A percentile compares a stretch with the other conserved stretches of the same genome.
Conservation (phyloP, 2,797 vertebrate species). For the Anguilla marmorata region DNA sequence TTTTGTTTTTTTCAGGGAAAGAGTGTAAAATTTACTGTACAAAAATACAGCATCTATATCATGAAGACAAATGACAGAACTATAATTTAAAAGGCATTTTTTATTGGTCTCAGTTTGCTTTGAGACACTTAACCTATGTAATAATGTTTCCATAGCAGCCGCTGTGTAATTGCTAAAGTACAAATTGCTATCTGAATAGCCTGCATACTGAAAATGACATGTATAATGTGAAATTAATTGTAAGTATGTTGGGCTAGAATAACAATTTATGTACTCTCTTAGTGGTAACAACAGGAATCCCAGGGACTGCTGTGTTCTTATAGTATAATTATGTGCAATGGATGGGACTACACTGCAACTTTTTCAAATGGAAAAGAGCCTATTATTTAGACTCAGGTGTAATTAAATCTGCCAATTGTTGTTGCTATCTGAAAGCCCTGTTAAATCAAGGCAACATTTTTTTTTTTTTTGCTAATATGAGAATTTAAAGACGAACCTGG, state of each 20-base stretch:
- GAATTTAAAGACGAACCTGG: background rate
- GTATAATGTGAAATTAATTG: background rate
- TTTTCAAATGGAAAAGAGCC: background rate
- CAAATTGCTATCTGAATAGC: background rate
- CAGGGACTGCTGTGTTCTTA: background rate
- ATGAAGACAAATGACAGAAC: background rate
- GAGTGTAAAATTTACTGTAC: no score
- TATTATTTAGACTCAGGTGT: background rate
- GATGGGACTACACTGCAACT: background rate
- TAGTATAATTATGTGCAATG: background rate
- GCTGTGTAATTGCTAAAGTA: background rate
- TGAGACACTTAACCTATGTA: background rate
- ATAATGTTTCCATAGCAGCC: conserved; percentile 3
- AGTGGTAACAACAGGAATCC: background rate
- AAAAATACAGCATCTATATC: background rate
- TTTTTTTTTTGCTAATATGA: background rate
- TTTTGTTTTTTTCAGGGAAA: no score
- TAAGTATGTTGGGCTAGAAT: background rate
- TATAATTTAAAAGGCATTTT: background rate
- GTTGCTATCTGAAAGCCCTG: no score
- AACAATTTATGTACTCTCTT: background rate
- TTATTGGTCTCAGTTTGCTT: background rate
- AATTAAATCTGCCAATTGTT: no score
- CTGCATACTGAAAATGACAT: background rate
- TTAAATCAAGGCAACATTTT: no score